These are phyloP conservation scores for Aphaenogaster rudis DNA, from an alignment of 1,140 invertebrate species.

Conservation along the genomic window DNA sequence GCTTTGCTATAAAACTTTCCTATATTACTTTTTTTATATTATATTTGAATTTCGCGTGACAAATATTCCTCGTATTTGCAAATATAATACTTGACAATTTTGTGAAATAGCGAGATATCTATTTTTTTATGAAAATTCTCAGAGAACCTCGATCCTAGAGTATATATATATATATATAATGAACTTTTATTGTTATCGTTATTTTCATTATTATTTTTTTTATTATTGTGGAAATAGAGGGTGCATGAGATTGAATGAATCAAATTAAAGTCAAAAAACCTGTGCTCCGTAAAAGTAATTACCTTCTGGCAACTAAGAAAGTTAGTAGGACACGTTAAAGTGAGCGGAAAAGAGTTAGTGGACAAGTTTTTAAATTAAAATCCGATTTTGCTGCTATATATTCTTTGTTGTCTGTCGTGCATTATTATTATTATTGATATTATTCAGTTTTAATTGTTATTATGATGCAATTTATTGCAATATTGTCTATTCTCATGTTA, in stretches of 20 bases:
- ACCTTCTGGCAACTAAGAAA: neutral
- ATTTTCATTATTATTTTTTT: conserved; percentile 33
- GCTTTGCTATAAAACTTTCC: neutral
- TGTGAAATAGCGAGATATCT: neutral
- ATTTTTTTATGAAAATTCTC: neutral
- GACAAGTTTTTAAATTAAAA: conserved; percentile 42
- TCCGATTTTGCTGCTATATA: neutral
- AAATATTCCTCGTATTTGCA: neutral
- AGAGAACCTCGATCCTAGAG: neutral
- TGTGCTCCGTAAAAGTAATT: conserved; percentile 27
- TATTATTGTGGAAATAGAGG: neutral
- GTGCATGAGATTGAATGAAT: conserved; percentile 11
- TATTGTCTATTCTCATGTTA: neutral
- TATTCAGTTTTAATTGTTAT: neutral
- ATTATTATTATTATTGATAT: conserved; percentile 22
- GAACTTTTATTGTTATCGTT: conserved; percentile 15
- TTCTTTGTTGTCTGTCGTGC: neutral
- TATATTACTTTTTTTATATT: conserved; percentile 11
- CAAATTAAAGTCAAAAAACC: conserved; percentile 22
- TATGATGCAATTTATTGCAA: neutral
- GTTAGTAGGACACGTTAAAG: conserved; percentile 13
- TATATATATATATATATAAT: neutral
- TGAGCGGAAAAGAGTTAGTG: neutral
- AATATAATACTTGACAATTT: conserved; percentile 13
- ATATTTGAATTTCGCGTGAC: conserved; percentile 7